Evolutionary conservation across 2,888 invertebrate species (phyloP).

Genomic region (Chromoteleia sp.): DNA sequence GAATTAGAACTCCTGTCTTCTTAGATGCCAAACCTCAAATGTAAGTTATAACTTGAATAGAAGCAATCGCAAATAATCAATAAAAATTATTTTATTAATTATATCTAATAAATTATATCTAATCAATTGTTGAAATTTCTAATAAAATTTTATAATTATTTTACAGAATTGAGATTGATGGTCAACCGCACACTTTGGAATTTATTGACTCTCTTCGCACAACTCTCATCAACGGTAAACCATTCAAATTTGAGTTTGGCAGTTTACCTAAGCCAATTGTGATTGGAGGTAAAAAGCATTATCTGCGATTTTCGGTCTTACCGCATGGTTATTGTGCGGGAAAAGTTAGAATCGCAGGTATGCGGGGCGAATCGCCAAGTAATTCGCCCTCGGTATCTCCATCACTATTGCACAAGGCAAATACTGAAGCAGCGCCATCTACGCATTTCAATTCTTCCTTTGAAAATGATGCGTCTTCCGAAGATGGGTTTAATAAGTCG

Average conservation of each 20-base stretch:
- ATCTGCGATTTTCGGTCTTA: conserved; percentile 91
- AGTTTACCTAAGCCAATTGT: conserved; percentile 92
- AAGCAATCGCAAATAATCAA: neutral
- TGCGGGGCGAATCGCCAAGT: conserved; percentile 88
- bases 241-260: conserved; percentile 92
- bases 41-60: conserved; percentile 73
- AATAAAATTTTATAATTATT: conserved; percentile 11
- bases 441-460: conserved; percentile 64
- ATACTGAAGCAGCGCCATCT: conserved; percentile 56
- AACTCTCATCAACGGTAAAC: conserved; percentile 91
- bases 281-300: conserved; percentile 91
- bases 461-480: conserved; percentile 48
- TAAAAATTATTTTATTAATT: neutral
- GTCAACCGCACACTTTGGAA: conserved; percentile 90
- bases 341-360: conserved; percentile 88
- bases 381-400: conserved; percentile 75
- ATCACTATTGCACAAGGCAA: conserved; percentile 63
- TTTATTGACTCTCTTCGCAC: conserved; percentile 92
- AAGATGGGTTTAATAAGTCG: conserved; percentile 37
- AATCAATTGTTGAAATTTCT: neutral
- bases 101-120: neutral
- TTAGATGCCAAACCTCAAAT: conserved; percentile 93
- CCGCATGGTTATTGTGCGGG: conserved; percentile 91
- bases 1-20: conserved; percentile 91
- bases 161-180: conserved; percentile 88